A percentile compares a stretch with the other conserved stretches of the same genome.
Evolutionary conservation across 1,140 invertebrate genomes (phyloP).

Genomic region (Scaptomyza hsui): DNA sequence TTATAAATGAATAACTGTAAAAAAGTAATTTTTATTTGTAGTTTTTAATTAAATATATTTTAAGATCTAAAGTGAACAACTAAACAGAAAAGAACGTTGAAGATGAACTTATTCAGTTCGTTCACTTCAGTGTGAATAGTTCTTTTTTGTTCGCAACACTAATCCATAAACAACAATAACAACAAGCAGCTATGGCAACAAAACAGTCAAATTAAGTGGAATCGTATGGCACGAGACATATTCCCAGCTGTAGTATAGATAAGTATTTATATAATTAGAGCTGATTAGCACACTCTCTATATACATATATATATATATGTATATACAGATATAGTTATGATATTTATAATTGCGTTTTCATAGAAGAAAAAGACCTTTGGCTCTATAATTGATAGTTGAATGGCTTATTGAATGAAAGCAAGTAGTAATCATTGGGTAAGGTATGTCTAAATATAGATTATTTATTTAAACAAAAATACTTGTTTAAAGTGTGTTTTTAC

Average conservation of each 20-base stretch:
- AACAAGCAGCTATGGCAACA: conserved; percentile 16
- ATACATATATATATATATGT: background rate
- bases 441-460: too few relatives aligned
- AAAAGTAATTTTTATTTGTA: too few relatives aligned
- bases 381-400: background rate
- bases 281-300: conserved; percentile 40
- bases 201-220: conserved; percentile 26
- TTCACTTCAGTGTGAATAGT: too few relatives aligned
- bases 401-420: background rate
- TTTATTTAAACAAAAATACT: too few relatives aligned
- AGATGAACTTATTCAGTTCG: too few relatives aligned
- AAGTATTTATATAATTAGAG: conserved; percentile 47
- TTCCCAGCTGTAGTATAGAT: conserved; percentile 21
- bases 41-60: too few relatives aligned
- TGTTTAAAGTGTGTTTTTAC: too few relatives aligned
- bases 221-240: conserved; percentile 41
- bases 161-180: conserved; percentile 58
- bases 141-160: too few relatives aligned
- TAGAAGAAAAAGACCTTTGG: background rate
- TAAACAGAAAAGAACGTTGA: too few relatives aligned
- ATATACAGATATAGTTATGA: conserved; percentile 31
- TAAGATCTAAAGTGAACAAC: too few relatives aligned
- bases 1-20: too few relatives aligned
- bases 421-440: too few relatives aligned
- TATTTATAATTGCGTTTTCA: conserved; percentile 30